Evolutionary conservation across 2,888 invertebrate species (phyloP).

Genomic region (Teleogryllus oceanicus): DNA sequence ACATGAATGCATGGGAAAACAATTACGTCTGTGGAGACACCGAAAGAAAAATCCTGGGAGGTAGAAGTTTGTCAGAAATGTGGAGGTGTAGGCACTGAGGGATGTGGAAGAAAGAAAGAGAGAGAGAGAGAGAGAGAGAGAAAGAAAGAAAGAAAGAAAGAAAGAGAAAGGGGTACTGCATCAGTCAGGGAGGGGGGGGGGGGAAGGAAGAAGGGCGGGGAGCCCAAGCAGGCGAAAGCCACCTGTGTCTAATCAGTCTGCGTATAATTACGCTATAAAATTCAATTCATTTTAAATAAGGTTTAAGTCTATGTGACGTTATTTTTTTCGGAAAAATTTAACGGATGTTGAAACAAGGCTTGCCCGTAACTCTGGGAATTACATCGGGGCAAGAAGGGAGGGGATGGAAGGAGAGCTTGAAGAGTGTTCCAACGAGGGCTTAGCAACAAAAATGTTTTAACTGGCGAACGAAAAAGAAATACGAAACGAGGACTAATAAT

Average conservation of each 20-base stretch:
- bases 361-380: not conserved
- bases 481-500: not conserved
- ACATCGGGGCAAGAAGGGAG: slow-evolving; percentile 7
- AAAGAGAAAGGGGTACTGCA: too few species aligned
- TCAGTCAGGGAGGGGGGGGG: not conserved
- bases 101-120: too few species aligned
- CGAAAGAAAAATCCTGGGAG: too few species aligned
- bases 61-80: too few species aligned
- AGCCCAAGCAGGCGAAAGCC: not conserved
- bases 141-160: not conserved
- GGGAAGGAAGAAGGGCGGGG: not conserved
- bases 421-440: not conserved
- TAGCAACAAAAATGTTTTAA: not conserved
- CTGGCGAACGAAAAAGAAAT: slow-evolving; percentile 7
- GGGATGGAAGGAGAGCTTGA: not conserved
- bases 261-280: slow-evolving; percentile 18
- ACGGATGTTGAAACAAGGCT: slow-evolving; percentile 18
- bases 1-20: too few species aligned
- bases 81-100: too few species aligned
- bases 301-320: slow-evolving; percentile 18
- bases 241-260: not conserved
- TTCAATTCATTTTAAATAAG: slow-evolving; percentile 18
- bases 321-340: slow-evolving; percentile 7
- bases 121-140: not conserved
- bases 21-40: too few species aligned